Evolutionary conservation across 2,113 vertebrate genomes (phyloP), one percentile per base, ranked within the genome.

Genomic region (Chloroceryle aenea): DNA sequence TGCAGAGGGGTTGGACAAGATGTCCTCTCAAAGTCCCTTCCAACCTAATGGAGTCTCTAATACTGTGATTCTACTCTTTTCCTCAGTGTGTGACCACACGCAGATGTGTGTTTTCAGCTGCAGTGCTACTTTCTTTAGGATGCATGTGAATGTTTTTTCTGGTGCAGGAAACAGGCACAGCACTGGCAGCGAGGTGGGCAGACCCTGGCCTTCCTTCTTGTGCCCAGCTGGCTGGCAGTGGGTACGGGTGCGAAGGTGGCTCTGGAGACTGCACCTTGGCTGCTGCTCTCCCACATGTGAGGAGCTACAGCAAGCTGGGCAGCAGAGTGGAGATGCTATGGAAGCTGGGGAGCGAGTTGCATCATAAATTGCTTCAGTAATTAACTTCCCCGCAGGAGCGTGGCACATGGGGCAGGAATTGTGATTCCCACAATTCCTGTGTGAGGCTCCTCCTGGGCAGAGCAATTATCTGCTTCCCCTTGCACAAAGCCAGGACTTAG

Each of bases 381-480:
- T 91, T 89, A 78, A 86, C 91, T 89, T 91, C 80, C 69, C 80
- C 40, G 58, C 58, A 62, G 84, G 91, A 90, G 74, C 12, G 2
- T 38, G 56, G 83, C 68, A 76, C 38, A 63, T 42, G 32, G 84
- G 71, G 87, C 47, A 80, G 74, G 63, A 81, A 74, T 66, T 52
- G 68, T 6, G 47, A 72, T 55, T 85, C 45, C 74, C 32, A 40
- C 87, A 80, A 25, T 79, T 87, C 78, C 80, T 73, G 81, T 43
- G 26, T 11, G 66, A 66, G n/a, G 20, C 48, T 93, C 48, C 75
- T 88, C 64, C 69, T 48, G 85, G 79, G 80, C 75, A 85, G 84
- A 10, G 42, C 63, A 76, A 67, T 85, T 85, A 56, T 48, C 23
- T 45, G 68, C 83, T 90, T 85, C 75, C 69, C 38, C 38, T 77